phyloP scores from a whole-genome alignment of 2,797 vertebrate genomes.

The Hapalemur alaotrensis region DNA sequence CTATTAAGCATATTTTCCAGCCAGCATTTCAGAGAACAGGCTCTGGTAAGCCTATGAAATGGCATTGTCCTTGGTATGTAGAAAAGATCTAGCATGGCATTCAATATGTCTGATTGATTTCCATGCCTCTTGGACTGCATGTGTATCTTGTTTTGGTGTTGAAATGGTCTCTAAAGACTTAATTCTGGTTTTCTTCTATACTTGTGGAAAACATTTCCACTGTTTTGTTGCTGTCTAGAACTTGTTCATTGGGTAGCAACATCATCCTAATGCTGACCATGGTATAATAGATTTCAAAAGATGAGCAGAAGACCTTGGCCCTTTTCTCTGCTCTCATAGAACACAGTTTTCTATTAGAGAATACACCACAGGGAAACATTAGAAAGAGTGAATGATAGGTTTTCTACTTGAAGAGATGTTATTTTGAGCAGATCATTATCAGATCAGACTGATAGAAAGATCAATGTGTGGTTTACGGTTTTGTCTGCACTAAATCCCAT shows the following conservation, averaged over 20 bases:
- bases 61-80: neutral
- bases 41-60: neutral
- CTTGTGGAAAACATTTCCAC: neutral
- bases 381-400: neutral
- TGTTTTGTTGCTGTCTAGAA: neutral
- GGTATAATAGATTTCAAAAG: neutral
- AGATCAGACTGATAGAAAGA: neutral
- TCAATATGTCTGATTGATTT: neutral
- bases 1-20: neutral
- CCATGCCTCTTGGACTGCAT: neutral
- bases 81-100: neutral
- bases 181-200: neutral
- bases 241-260: neutral
- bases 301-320: neutral
- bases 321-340: neutral
- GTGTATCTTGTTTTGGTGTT: neutral
- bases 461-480: neutral
- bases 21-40: neutral
- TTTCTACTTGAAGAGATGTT: neutral
- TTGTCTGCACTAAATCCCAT: neutral
- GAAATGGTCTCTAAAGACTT: neutral
- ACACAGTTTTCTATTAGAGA: neutral
- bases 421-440: neutral
- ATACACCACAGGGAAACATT: neutral
- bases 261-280: neutral